Evolutionary conservation across 2,888 invertebrate species (phyloP), one percentile per base, ranked within the genome.

Genomic region (Adelognathus sp.): DNA sequence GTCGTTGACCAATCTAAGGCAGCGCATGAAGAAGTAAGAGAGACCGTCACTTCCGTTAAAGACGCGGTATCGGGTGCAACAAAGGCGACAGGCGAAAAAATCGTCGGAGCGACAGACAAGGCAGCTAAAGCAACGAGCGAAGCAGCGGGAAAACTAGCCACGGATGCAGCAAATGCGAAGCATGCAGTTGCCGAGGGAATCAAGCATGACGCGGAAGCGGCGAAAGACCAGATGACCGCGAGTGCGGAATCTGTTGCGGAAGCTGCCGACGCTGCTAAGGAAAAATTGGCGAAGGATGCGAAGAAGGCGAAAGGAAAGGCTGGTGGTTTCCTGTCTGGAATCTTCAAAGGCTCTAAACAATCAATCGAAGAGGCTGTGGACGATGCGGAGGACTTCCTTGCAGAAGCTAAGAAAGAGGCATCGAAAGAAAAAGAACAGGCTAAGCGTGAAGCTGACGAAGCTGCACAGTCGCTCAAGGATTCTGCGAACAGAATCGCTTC

Each of bases 1-100:
- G 56, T 92, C 60, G 91, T 92, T 1, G 92, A 93, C 86, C 92
- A 92, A 77, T 92, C 93, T n/a, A 92, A 92, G 88, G 88, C 64
- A 6, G 18, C 56, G 31, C 69, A 60, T 52, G 72, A 66, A 9
- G 44, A 72, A 4, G 46, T 93, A 14, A 88, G 64, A 56, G 86
- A 61, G 33, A 69, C 27, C 36, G 44, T 27, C 14, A 92, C 83
- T 92, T 93, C 52, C 92, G 92, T 88, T 7, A 41, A 71, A 31
- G 67, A 52, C 39, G 61, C 78, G 9, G 60, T 66, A 9, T 9
- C 33, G 1, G 76, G 73, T 18, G 70, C 69, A 1, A 82, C 78
- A 1, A 75, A 93, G 0, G 92, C 92, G 24, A 93, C 77, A 0
- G 81, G 80, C 3, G 80, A 84, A 76, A 92, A 92, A 87, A 92